Evolutionary conservation across 2,797 vertebrate genomes (phyloP), one percentile per base, ranked within the genome.

Genomic region (Smutsia temminckii): DNA sequence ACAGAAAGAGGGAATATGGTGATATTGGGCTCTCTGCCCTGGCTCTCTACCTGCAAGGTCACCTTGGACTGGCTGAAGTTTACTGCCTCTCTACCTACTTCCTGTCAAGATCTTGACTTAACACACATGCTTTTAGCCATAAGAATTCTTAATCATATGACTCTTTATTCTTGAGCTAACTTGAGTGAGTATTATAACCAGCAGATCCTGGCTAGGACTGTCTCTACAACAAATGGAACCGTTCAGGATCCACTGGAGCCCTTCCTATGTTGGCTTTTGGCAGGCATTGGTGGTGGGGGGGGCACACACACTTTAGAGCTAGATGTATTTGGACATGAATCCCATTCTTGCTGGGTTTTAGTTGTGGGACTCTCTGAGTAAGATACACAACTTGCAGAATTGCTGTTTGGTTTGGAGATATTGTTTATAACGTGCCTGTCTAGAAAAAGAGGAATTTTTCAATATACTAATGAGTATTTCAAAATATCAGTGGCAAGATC

Each of bases 381-480:
- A 88, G 72, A 49, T 3, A 11, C 0, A 6, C 8, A 37, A n/a
- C 17, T 80, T 17, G 13, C 53, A 59, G 57, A 85, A 81, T 46
- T 86, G 75, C 69, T 59, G 0, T 53, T 11, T 14, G 49, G 51
- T 34, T 74, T 80, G 32, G 78, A 66, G 34, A 85, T 34, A 40
- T 6, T 85, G 49, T 77, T 91, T 88, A 80, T 71, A 59, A 92
- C 91, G 79, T 85, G 57, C 3, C 34, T 49, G 25, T 53, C 37
- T 78, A 79, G 91, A 69, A 53, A 93, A 91, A 81, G n/a, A 78
- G 55, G 34, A 66, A 55, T 5, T 53, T 86, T 89, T 72, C 49
- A 57, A 49, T 25, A 18, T 69, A 79, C 49, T 21, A 4, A 16
- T 93, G 12, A 51, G 10, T 51, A 16, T 86, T 83, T 78, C 71